Evolutionary conservation across 2,888 invertebrate genomes (phyloP), one percentile per base, ranked within the genome.

Genomic region (Apeira syringaria): DNA sequence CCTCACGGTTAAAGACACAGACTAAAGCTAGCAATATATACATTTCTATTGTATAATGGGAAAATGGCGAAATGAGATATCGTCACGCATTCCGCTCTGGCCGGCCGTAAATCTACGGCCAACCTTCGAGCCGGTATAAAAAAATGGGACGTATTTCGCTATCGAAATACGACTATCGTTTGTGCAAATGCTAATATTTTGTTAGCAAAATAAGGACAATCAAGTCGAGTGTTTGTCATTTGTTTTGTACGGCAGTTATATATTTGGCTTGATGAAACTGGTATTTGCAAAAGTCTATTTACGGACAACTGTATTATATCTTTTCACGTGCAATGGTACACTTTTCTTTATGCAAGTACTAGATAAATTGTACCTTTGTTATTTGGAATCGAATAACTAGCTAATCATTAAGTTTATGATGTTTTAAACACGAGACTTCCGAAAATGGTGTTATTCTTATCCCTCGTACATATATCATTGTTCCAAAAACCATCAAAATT

Each of bases 61-160:
- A 24, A 34, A 28, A 29, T 37, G 9, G 8, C 10, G n/a, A 34
- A 34, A 44, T 31, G 34, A 38, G 35, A 8, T 15, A 34, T 30
- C 25, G 47, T 39, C 34, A 39, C 41, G 35, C 24, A 24, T 31
- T 39, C 24, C 4, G 24, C 28, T 37, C 32, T 33, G 29, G 30
- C 11, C 39, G 35, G n/a, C 10, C 34, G 24, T 45, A 39, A 45
- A 39, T 45, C 25, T 31, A 35, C 29, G 28, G 8, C 17, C 25
- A 39, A 27, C 33, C 30, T 38, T 34, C 39, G 24, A 28, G 24
- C 11, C 20, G 5, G 10, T 31, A 33, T 25, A 10, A 38, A 35
- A 32, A 35, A 20, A 7, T 29, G 29, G 33, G 11, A 36, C 32
- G 25, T 7, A 33, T 24, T 33, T 10, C 6, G 28, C 10, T 35